A percentile compares a stretch with the other conserved stretches of the same genome.
phyloP scores from a whole-genome alignment of 1,140 invertebrate species.

The Drosophila nannoptera region DNA sequence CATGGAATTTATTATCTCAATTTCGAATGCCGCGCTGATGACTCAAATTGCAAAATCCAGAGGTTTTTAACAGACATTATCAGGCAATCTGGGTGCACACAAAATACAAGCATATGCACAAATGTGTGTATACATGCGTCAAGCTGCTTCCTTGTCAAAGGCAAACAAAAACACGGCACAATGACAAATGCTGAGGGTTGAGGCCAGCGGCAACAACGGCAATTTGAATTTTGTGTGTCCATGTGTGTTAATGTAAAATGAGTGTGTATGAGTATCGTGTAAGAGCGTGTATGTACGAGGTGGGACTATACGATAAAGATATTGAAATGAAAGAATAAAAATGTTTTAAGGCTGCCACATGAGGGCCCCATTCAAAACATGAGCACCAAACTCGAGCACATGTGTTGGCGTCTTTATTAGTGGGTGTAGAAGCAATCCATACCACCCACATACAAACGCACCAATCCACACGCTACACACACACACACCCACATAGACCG shows the following conservation, averaged over 20 bases:
- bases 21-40: constrained; percentile 49
- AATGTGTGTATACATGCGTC: constrained; percentile 53
- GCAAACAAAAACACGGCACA: constrained; percentile 47
- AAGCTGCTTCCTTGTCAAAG: constrained; percentile 48
- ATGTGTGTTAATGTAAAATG: constrained; percentile 10
- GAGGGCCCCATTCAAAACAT: constrained; percentile 26
- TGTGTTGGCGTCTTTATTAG: constrained; percentile 35
- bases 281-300: constrained; percentile 5
- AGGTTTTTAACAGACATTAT: constrained; percentile 49
- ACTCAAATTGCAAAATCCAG: constrained; percentile 59
- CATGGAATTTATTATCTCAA: constrained; percentile 50
- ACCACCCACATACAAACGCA: constrained; percentile 25
- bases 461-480: not conserved
- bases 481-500: not conserved
- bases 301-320: constrained; percentile 42
- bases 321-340: constrained; percentile 41
- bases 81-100: constrained; percentile 51
- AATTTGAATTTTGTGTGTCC: constrained; percentile 52
- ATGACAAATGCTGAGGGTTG: constrained; percentile 44
- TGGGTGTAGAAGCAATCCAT: constrained; percentile 37
- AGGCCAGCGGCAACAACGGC: constrained; percentile 31
- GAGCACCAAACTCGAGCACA: constrained; percentile 26
- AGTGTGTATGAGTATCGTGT: constrained; percentile 6
- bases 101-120: constrained; percentile 35
- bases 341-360: constrained; percentile 40